These are phyloP conservation scores for Leucosticte australis DNA, from an alignment of 2,113 vertebrate genomes.

Conservation along the genomic window DNA sequence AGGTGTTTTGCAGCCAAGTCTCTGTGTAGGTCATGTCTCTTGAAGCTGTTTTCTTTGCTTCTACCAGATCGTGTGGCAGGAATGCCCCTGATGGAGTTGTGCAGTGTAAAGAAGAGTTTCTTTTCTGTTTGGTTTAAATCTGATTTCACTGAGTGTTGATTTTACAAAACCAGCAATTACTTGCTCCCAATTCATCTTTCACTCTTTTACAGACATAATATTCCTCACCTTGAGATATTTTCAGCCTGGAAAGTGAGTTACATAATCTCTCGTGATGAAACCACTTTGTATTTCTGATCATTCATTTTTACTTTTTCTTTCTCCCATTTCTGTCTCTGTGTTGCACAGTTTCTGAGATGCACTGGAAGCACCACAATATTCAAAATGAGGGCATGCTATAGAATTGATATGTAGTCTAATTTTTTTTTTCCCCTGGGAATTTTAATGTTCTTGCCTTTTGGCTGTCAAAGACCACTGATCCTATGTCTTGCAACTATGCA, in stretches of 20 bases:
- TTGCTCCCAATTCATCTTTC: neutral
- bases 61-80: neutral
- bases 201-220: neutral
- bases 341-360: neutral
- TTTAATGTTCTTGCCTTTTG: neutral
- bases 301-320: neutral
- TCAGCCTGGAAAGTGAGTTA: neutral
- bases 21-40: neutral
- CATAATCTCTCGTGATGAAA: neutral
- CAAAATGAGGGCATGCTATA: neutral
- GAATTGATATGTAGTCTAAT: neutral
- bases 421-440: neutral
- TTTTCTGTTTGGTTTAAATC: neutral
- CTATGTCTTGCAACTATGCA: neutral
- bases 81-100: neutral
- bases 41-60: neutral
- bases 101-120: neutral
- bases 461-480: neutral
- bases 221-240: neutral
- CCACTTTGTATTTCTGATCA: neutral
- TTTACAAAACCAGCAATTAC: neutral
- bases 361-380: neutral
- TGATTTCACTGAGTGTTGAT: neutral
- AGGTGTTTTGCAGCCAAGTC: neutral
- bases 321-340: neutral